A percentile compares a stretch with the other conserved stretches of the same genome.
Conservation (phyloP, 1,140 invertebrate species). For the Diorhabda carinulata region DNA sequence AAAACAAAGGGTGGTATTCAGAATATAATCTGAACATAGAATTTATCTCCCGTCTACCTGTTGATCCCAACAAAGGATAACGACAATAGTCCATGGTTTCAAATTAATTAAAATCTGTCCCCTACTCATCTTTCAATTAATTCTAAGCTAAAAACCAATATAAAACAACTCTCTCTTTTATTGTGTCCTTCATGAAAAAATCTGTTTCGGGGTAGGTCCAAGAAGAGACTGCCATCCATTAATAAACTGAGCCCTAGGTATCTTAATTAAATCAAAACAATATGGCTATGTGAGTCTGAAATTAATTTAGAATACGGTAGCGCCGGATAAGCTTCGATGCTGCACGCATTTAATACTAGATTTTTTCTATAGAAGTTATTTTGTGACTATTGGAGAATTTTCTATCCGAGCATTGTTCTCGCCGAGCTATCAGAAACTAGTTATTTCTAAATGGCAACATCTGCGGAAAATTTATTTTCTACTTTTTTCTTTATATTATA, state of each 20-base stretch:
- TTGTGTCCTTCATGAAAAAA: not conserved
- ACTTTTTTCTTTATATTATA: too few species aligned
- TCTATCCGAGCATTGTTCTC: too few species aligned
- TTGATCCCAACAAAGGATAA: not conserved
- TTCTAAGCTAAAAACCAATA: constrained; percentile 2
- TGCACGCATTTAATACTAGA: too few species aligned
- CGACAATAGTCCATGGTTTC: not conserved
- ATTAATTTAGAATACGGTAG: constrained; percentile 37
- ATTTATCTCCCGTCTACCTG: too few species aligned
- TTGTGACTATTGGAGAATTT: too few species aligned
- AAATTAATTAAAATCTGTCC: not conserved
- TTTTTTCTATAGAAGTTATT: too few species aligned
- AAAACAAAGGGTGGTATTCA: too few species aligned
- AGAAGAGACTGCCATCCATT: constrained; percentile 27
- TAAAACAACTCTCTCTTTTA: not conserved
- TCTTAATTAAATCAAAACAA: constrained; percentile 46
- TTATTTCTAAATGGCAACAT: too few species aligned
- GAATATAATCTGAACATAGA: too few species aligned
- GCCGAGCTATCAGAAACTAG: too few species aligned
- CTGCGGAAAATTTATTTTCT: too few species aligned
- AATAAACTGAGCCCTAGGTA: constrained; percentile 40
- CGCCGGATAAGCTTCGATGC: constrained; percentile 18
- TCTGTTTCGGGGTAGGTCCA: not conserved
- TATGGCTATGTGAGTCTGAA: constrained; percentile 41
- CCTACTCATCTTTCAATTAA: constrained; percentile 2